These are phyloP conservation scores for Cyprinodon variegatus DNA, from an alignment of 2,113 vertebrate genomes.

Conservation along the genomic window DNA sequence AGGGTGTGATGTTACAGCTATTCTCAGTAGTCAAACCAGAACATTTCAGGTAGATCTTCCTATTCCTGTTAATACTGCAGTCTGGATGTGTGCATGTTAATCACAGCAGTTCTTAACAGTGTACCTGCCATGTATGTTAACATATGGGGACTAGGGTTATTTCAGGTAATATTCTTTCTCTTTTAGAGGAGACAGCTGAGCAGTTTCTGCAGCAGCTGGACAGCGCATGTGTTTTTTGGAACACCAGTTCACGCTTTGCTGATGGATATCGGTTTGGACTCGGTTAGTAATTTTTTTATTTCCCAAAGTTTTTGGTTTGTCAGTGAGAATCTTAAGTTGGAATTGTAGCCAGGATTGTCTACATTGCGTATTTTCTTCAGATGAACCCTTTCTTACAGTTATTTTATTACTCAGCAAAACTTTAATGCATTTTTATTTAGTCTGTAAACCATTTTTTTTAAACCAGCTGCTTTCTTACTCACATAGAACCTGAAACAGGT, in stretches of 20 bases:
- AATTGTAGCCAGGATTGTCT: background rate
- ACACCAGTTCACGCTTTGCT: conserved; percentile 93
- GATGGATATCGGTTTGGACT: conserved; percentile 96
- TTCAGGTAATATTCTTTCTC: background rate
- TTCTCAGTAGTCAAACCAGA: background rate
- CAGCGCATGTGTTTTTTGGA: conserved; percentile 98
- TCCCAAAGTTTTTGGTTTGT: background rate
- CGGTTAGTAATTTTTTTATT: conserved; percentile 71
- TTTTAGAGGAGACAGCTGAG: conserved; percentile 89
- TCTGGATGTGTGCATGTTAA: background rate
- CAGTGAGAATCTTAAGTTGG: background rate
- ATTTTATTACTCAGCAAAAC: background rate
- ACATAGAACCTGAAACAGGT: too few species aligned
- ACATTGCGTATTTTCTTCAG: background rate
- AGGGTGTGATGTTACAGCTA: background rate
- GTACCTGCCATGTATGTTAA: background rate
- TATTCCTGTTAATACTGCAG: background rate
- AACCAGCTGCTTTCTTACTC: too few species aligned
- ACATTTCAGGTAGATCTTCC: background rate
- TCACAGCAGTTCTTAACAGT: background rate
- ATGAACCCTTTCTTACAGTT: background rate
- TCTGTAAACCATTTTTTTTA: background rate
- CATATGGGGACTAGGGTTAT: background rate
- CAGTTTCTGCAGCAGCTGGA: conserved; percentile 94
- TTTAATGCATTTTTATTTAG: background rate